Evolutionary conservation across 1,140 invertebrate genomes (phyloP).

Genomic region (Agraylea sexmaculata): DNA sequence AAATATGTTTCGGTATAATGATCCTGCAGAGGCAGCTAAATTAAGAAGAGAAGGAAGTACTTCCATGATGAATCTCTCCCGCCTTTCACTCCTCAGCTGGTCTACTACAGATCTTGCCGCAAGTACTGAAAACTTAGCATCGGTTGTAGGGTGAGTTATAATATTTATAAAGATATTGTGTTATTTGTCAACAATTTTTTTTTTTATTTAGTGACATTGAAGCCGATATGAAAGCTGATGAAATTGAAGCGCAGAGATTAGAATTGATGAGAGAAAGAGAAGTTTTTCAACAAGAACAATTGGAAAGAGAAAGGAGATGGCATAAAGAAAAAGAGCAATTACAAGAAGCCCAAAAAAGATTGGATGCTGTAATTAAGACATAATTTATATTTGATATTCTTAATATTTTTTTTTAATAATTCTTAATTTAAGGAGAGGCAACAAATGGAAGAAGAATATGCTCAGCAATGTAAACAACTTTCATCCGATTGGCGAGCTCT

Average conservation of each 20-base stretch:
- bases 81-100: slow-evolving; percentile 73
- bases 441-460: slow-evolving; percentile 46
- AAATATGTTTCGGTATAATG: slow-evolving; percentile 89
- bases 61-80: slow-evolving; percentile 60
- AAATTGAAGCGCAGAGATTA: slow-evolving; percentile 38
- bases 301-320: slow-evolving; percentile 33
- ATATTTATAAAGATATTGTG: slow-evolving; percentile 1
- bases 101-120: slow-evolving; percentile 72
- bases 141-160: slow-evolving; percentile 17
- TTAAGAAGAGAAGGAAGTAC: slow-evolving; percentile 58
- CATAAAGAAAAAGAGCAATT: slow-evolving; percentile 32
- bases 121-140: slow-evolving; percentile 56
- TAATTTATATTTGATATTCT: background rate
- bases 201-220: slow-evolving; percentile 29
- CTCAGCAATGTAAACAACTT: slow-evolving; percentile 40
- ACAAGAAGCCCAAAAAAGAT: slow-evolving; percentile 40
- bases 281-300: slow-evolving; percentile 36
- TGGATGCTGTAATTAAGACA: slow-evolving; percentile 39
- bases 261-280: slow-evolving; percentile 41
- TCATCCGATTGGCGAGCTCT: slow-evolving; percentile 41
- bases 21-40: slow-evolving; percentile 80
- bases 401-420: slow-evolving; percentile 12
- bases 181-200: slow-evolving; percentile 12
- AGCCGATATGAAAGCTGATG: slow-evolving; percentile 38
- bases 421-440: slow-evolving; percentile 34